A percentile compares a stretch with the other conserved stretches of the same genome.
These are phyloP conservation scores for Eurytoma californica DNA, from an alignment of 2,888 invertebrate genomes.

Conservation along the genomic window DNA sequence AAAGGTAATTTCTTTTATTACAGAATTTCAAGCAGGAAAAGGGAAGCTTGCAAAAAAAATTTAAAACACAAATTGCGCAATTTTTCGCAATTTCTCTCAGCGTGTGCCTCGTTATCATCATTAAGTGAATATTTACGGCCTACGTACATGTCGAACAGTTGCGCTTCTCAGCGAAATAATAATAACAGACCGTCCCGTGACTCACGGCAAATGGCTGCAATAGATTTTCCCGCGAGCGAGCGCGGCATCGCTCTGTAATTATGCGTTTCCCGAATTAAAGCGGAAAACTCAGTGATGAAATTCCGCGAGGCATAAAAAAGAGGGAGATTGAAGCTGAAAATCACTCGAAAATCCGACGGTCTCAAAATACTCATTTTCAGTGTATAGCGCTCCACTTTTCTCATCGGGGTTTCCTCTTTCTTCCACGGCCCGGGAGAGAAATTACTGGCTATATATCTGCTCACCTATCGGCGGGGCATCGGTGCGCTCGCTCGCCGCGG, in stretches of 20 bases:
- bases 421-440: conserved; percentile 57
- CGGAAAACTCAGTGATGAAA: neutral
- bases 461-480: conserved; percentile 59
- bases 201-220: conserved; percentile 7
- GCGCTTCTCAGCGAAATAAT: neutral
- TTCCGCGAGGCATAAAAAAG: neutral
- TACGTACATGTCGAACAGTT: neutral
- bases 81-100: neutral
- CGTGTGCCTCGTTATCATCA: conserved; percentile 24
- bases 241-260: conserved; percentile 18
- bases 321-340: neutral
- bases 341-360: neutral
- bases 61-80: neutral
- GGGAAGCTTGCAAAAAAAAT: neutral
- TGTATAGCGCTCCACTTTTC: neutral
- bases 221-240: conserved; percentile 5
- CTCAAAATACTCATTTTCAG: neutral
- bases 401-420: conserved; percentile 19
- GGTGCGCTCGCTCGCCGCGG: conserved; percentile 53
- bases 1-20: neutral
- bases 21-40: neutral
- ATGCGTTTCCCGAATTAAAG: conserved; percentile 10
- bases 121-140: conserved; percentile 26
- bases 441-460: conserved; percentile 61
- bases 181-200: neutral